A percentile compares a stretch with the other conserved stretches of the same genome.
These are phyloP conservation scores for Synanthedon vespiformis DNA, from an alignment of 2,888 invertebrate species.

Conservation along the genomic window DNA sequence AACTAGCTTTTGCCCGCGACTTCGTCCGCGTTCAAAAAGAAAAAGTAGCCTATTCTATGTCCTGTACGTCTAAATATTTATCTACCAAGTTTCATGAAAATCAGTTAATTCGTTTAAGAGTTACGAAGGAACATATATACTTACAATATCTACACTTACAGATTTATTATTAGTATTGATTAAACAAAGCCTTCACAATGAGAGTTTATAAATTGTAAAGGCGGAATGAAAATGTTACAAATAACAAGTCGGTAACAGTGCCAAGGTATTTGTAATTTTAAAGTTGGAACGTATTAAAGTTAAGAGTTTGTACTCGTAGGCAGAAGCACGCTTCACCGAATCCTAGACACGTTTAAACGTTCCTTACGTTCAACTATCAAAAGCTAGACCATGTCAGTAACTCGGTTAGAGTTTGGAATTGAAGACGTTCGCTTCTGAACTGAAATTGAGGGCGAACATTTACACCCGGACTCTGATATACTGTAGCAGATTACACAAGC, in stretches of 20 bases:
- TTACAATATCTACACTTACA: too few species aligned
- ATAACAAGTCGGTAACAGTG: neutral
- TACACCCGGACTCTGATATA: slow-evolving; percentile 2
- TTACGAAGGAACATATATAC: too few species aligned
- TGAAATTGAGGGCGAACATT: slow-evolving; percentile 32
- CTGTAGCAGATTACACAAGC: slow-evolving; percentile 8
- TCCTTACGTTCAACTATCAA: slow-evolving; percentile 31
- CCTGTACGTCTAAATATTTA: too few species aligned
- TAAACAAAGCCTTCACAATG: too few species aligned
- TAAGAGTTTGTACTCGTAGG: neutral
- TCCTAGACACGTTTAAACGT: slow-evolving; percentile 28
- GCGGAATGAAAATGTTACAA: slow-evolving; percentile 1
- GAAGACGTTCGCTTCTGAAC: slow-evolving; percentile 25
- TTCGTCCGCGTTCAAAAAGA: too few species aligned
- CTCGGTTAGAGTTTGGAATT: slow-evolving; percentile 30
- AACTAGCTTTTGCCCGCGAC: too few species aligned
- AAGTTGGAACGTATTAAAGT: slow-evolving; percentile 5
- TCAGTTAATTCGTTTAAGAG: too few species aligned
- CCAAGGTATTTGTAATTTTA: slow-evolving; percentile 8
- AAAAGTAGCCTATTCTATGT: too few species aligned
- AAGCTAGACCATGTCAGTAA: slow-evolving; percentile 46
- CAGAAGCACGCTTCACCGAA: slow-evolving; percentile 9
- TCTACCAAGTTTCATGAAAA: too few species aligned
- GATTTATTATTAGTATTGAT: too few species aligned
- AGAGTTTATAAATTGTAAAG: slow-evolving; percentile 1